Evolutionary conservation across 2,113 vertebrate species (phyloP), one percentile per base, ranked within the genome.

Genomic region (Haliaeetus leucogaster): DNA sequence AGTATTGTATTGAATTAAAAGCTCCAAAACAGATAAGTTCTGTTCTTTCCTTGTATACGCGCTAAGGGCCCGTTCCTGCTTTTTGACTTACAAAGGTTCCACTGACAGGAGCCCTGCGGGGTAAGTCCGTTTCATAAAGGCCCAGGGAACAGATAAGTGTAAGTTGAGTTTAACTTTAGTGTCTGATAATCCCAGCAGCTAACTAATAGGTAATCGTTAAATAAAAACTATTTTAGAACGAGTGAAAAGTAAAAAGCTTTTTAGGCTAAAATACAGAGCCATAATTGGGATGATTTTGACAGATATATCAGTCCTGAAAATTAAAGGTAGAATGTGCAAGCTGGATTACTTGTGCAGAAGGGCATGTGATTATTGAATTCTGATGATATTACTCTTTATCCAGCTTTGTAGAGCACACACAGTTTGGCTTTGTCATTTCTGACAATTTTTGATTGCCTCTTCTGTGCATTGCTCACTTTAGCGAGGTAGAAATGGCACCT

Each of bases 21-120:
- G 59, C 55, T 26, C 83, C 61, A 89, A 81, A 94, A 93, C 90
- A 97, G 86, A 29, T 96, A 95, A 86, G 87, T 88, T 91, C 70
- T 92, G 70, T 95, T 86, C 90, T 94, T 80, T 92, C 42, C 71
- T 38, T 76, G 12, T 40, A 9, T 36, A 34, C 40, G 42, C 0
- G 0, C 55, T 53, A 67, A 90, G 36, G 71, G 48, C 71, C 76
- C 45, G 2, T 58, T 95, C 38, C 71, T 79, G 47, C 45, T 91
- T 80, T 87, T 58, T 86, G 45, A 36, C 38, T 89, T 92, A 77
- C 13, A 88, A 94, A 90, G 82, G 62, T 88, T 61, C 58, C 26
- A 85, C 82, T 88, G 74, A 90, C 74, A 91, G 66, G 66, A 82
- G 70, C 50, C n/a, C 4, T 30, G 16, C 14, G 36, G 62, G 42